Evolutionary conservation across 2,113 vertebrate genomes (phyloP), one percentile per base, ranked within the genome.

Genomic region (Pangasianodon gigas): DNA sequence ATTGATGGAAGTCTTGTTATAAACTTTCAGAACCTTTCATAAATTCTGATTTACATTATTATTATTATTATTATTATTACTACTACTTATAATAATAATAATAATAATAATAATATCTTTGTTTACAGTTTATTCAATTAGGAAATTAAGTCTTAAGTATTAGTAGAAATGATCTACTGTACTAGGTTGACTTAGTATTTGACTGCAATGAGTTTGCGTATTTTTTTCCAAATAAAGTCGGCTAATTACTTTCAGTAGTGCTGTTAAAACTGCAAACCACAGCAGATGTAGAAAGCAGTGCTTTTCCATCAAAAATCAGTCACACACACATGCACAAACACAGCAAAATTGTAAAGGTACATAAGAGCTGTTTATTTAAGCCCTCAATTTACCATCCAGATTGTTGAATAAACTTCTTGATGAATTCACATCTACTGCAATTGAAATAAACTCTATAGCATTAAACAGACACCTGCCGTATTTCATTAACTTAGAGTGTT

Each of bases 201-300:
- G 77, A 80, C 46, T 29, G 46, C 46, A 51, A 29, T 51, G 10
- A 48, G 9, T 48, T 52, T 56, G 48, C 48, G 6, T 52, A 16
- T 79, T n/a, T 54, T 44, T 82, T 56, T 81, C 51, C 16, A 21
- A n/a, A 82, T 82, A 82, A 82, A 82, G 16, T 54, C 16, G 9
- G 9, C 51, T 54, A 37, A 82, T 54, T 54, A n/a, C 51, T 80
- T 80, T 82, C 79, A 82, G 51, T 82, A 37, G 29, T 32, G 79
- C 79, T 32, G 79, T 82, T 54, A 82, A 81, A 81, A 54, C n/a
- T 32, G 6, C 29, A 81, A 81, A 52, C 75, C 75, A 52, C 46
- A 52, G 48, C 79, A 81, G 48, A 82, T 54, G 79, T 54, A 54
- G 79, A 82, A 54, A 8, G 51, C n/a, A 9, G 6, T 7, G n/a